Evolutionary conservation across 2,797 vertebrate species (phyloP).

Genomic region (Cephalopachus bancanus): DNA sequence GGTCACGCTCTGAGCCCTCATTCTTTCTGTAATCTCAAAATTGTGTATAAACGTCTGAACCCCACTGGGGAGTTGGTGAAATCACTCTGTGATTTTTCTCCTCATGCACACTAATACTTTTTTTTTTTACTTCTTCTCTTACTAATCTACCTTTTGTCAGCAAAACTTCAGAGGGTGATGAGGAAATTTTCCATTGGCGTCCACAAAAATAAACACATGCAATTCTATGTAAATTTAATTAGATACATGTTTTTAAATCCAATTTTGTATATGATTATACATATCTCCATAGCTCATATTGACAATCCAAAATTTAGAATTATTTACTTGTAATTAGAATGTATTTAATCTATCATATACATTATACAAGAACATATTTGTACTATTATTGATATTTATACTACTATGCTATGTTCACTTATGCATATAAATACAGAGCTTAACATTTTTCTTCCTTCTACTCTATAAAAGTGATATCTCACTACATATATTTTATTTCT

Average conservation of each 20-base stretch:
- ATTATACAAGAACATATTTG: neutral
- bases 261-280: neutral
- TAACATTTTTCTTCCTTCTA: neutral
- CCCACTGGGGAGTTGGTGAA: neutral
- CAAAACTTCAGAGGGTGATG: neutral
- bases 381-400: neutral
- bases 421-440: neutral
- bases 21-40: neutral
- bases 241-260: neutral
- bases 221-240: conserved; percentile 13
- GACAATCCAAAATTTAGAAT: neutral
- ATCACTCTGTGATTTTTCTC: neutral
- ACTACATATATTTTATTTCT: neutral
- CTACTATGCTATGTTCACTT: neutral
- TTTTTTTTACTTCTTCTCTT: neutral
- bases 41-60: neutral
- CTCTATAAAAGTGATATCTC: neutral
- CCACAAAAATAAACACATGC: neutral
- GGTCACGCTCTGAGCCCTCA: neutral
- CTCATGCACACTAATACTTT: neutral
- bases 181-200: neutral
- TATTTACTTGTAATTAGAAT: neutral
- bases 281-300: neutral
- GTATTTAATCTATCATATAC: too few relatives aligned
- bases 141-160: neutral